Evolutionary conservation across 2,888 invertebrate genomes (phyloP), one percentile per base, ranked within the genome.

Genomic region (Callosobruchus maculatus): DNA sequence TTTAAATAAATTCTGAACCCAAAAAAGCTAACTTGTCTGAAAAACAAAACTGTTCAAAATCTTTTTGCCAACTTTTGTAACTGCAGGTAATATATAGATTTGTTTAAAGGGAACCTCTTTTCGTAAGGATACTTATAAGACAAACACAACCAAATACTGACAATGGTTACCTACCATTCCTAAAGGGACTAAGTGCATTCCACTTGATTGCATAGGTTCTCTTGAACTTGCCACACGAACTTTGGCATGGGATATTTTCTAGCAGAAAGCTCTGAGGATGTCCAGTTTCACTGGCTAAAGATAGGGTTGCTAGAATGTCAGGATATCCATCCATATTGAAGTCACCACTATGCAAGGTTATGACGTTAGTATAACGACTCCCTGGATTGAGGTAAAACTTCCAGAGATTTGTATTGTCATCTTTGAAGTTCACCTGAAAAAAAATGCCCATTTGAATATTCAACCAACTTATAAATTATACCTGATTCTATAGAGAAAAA

Each of bases 251-350:
- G 0, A 93, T 91, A 86, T 97, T 97, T 83, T 95, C 93, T 66
- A 97, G 84, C 20, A 97, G 87, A 81, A 95, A 94, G 0, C 93
- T 92, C 83, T 90, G 91, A 20, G 90, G 91, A 72, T 80, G 79
- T 75, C 80, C 77, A 66, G 77, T 79, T 26, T 79, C 81, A 71
- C 80, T 80, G 3, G 81, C 79, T 18, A 30, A 70, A 21, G 73
- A 49, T 71, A 97, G 84, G 0, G 96, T 94, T 72, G 95, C 93
- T 67, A 98, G 86, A 70, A 98, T 88, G 88, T 98, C 98, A 3
- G 97, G 97, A 88, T 94, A 98, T 0, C 98, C 98, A 87, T 98
- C 98, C 92, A 98, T 94, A 84, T 98, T 97, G 82, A 95, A 97
- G 86, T 98, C 98, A 0, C 97, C 98, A 79, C 93, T 93, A 66